These are phyloP conservation scores for Grallaria varia DNA, from an alignment of 2,113 vertebrate species.

Conservation along the genomic window DNA sequence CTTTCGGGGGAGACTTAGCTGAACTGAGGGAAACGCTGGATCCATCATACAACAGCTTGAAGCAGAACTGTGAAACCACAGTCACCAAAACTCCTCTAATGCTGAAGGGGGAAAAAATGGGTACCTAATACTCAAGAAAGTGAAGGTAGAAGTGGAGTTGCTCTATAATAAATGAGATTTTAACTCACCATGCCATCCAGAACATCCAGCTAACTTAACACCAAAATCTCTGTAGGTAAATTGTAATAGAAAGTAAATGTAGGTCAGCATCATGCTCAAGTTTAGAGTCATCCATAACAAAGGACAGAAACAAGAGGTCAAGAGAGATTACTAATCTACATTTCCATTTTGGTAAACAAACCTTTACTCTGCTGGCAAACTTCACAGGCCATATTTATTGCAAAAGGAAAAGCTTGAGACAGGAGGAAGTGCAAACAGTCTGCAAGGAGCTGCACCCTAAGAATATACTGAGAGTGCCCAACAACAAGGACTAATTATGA, in stretches of 20 bases:
- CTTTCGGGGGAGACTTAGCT: not conserved
- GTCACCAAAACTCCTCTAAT: not conserved
- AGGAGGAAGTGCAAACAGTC: not conserved
- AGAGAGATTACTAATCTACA: not conserved
- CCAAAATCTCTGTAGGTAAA: not conserved
- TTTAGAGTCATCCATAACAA: not conserved
- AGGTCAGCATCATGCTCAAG: not conserved
- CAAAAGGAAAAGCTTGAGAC: not conserved
- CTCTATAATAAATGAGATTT: not conserved
- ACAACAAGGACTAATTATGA: not conserved
- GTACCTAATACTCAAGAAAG: not conserved
- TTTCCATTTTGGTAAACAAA: not conserved
- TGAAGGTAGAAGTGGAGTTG: not conserved
- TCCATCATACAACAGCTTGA: not conserved
- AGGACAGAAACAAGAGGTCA: not conserved
- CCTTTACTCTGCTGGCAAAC: not conserved
- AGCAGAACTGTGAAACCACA: not conserved
- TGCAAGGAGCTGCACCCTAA: not conserved
- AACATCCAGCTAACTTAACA: not conserved
- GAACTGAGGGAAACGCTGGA: not conserved
- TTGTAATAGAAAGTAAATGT: not conserved
- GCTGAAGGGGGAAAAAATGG: not conserved
- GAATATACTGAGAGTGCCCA: not conserved
- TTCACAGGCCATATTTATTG: not conserved
- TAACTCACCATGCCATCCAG: rapidly evolving